Evolutionary conservation across 2,113 vertebrate genomes (phyloP).

Genomic region (Poeciliopsis retropinna): DNA sequence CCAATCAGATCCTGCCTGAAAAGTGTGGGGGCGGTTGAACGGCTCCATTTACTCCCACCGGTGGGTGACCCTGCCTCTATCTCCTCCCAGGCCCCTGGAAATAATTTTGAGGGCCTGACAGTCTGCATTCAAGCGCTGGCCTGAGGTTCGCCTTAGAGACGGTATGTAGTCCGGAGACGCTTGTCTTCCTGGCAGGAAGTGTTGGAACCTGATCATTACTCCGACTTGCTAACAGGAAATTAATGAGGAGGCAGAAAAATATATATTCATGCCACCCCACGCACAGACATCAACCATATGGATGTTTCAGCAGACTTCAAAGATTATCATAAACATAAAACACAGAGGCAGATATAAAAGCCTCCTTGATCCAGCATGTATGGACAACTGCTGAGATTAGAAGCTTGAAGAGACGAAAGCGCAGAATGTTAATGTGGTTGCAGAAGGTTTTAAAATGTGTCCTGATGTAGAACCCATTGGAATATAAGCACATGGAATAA

Average conservation of each 20-base stretch:
- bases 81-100: slow-evolving; percentile 78
- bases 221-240: slow-evolving; percentile 74
- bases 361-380: slow-evolving; percentile 49
- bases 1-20: slow-evolving; percentile 66
- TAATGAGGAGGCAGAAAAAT: slow-evolving; percentile 71
- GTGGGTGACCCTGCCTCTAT: slow-evolving; percentile 77
- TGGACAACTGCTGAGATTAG: slow-evolving; percentile 60
- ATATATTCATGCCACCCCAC: slow-evolving; percentile 55
- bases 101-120: slow-evolving; percentile 78
- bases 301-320: slow-evolving; percentile 29
- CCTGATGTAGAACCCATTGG: slow-evolving; percentile 74
- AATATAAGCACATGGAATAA: slow-evolving; percentile 72
- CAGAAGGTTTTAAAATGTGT: slow-evolving; percentile 62
- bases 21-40: slow-evolving; percentile 67
- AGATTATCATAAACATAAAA: slow-evolving; percentile 41
- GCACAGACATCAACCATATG: slow-evolving; percentile 43
- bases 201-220: slow-evolving; percentile 81
- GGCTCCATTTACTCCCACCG: slow-evolving; percentile 68
- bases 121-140: slow-evolving; percentile 67
- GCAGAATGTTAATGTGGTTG: slow-evolving; percentile 63
- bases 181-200: slow-evolving; percentile 81
- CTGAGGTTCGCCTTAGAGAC: slow-evolving; percentile 68
- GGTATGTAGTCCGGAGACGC: slow-evolving; percentile 76
- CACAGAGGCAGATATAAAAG: slow-evolving; percentile 45
- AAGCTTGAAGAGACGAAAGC: slow-evolving; percentile 56